A percentile compares a stretch with the other conserved stretches of the same genome.
These are phyloP conservation scores for Ochropleura leucogaster DNA, from an alignment of 2,888 invertebrate genomes.

Conservation along the genomic window DNA sequence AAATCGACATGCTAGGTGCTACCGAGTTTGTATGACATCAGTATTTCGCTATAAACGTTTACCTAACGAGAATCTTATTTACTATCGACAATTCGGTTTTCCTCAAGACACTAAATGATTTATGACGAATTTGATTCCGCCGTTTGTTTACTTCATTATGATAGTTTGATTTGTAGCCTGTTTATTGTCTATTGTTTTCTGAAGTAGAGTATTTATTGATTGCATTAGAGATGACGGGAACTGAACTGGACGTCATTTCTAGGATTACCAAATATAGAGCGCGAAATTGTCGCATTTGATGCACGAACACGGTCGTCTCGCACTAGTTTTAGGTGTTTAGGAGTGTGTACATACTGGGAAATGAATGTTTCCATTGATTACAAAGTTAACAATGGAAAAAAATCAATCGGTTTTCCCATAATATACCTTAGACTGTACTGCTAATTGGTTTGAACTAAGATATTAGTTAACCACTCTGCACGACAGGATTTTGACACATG, in stretches of 20 bases:
- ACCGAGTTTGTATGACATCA: constrained; percentile 61
- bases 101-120: constrained; percentile 27
- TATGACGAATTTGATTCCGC: constrained; percentile 12
- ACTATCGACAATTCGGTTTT: constrained; percentile 29
- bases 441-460: constrained; percentile 45
- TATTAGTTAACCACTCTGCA: too few relatives aligned
- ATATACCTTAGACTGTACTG: constrained; percentile 19
- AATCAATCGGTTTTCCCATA: constrained; percentile 11
- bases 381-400: constrained; percentile 33
- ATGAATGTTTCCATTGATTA: constrained; percentile 23
- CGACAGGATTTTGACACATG: too few relatives aligned
- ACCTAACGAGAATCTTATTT: constrained; percentile 29
- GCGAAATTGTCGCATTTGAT: constrained; percentile 26
- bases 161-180: neutral
- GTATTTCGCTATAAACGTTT: constrained; percentile 23
- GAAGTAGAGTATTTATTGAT: neutral
- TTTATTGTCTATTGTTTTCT: constrained; percentile 6
- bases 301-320: neutral
- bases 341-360: neutral
- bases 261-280: constrained; percentile 23
- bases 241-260: neutral
- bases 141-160: constrained; percentile 21
- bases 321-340: neutral
- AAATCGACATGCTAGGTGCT: constrained; percentile 36
- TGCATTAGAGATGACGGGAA: neutral